Conservation (phyloP, 2,113 vertebrate genomes). For the Phrynosoma platyrhinos region DNA sequence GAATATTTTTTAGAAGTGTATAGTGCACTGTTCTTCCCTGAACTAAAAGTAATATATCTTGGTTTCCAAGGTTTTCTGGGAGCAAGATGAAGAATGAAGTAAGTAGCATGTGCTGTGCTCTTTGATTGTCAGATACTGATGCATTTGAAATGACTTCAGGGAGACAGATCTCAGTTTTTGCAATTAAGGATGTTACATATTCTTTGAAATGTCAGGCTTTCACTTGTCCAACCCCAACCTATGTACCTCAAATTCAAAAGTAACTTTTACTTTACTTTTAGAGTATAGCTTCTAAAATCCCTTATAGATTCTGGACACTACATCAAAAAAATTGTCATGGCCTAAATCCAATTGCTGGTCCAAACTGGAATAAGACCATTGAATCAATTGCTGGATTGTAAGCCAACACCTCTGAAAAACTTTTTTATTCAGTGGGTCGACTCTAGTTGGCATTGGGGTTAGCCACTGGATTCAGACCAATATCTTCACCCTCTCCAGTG, state of each 20-base stretch:
- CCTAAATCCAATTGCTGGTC: no score
- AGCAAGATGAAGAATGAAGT: slow-evolving; percentile 99
- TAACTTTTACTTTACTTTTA: no score
- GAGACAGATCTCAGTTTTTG: background rate
- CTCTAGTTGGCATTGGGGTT: no score
- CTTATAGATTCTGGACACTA: no score
- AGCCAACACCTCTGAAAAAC: no score
- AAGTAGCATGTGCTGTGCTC: slow-evolving; percentile 52
- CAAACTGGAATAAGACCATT: no score
- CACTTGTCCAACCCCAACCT: background rate
- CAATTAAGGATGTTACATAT: background rate
- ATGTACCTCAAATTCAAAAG: background rate
- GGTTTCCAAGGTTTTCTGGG: slow-evolving; percentile 91
- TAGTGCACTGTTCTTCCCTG: slow-evolving; percentile 27
- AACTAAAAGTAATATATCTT: slow-evolving; percentile 61
- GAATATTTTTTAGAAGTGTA: background rate
- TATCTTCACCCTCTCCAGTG: no score
- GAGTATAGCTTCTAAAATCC: no score
- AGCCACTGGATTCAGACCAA: no score
- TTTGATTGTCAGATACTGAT: slow-evolving; percentile 26
- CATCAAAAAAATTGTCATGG: no score
- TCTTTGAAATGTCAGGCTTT: slow-evolving; percentile 24
- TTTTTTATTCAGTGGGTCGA: no score
- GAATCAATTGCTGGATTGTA: no score
- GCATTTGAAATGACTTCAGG: background rate